phyloP scores from a whole-genome alignment of 2,888 invertebrate genomes.

The Drosophila planitibia region DNA sequence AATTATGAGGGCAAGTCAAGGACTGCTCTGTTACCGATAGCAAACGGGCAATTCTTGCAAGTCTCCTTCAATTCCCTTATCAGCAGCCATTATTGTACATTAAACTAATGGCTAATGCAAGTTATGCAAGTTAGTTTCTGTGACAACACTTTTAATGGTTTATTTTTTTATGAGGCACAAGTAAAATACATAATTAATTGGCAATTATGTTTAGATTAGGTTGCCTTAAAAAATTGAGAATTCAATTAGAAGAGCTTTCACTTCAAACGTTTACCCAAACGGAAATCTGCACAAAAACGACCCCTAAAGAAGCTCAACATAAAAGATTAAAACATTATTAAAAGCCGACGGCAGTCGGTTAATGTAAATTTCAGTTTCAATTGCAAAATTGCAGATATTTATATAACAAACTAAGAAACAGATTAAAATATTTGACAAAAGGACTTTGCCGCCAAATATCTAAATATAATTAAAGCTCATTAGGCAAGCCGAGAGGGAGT shows the following conservation, averaged over 20 bases:
- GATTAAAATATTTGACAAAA: slow-evolving; percentile 9
- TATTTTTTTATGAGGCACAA: neutral
- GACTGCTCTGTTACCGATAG: slow-evolving; percentile 54
- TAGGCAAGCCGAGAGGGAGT: slow-evolving; percentile 5
- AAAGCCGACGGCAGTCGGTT: neutral
- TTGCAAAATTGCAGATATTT: slow-evolving; percentile 21
- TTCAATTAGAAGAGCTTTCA: neutral
- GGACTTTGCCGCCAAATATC: neutral
- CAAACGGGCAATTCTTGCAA: slow-evolving; percentile 19
- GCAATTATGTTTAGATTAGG: neutral
- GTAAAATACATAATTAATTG: neutral
- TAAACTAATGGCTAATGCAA: slow-evolving; percentile 39
- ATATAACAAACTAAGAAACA: slow-evolving; percentile 13
- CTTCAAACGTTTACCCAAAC: neutral
- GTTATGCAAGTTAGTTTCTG: too few relatives aligned
- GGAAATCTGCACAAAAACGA: neutral
- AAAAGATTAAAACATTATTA: neutral
- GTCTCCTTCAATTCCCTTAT: slow-evolving; percentile 43
- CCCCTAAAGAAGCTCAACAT: neutral
- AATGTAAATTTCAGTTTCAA: neutral
- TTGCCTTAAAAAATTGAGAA: neutral
- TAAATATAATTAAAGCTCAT: slow-evolving; percentile 28
- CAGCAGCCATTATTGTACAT: slow-evolving; percentile 44
- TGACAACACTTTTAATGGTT: too few relatives aligned
- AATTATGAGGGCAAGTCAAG: slow-evolving; percentile 51